Conservation (phyloP, 1,140 invertebrate species). For the Ridgeia piscesae region DNA sequence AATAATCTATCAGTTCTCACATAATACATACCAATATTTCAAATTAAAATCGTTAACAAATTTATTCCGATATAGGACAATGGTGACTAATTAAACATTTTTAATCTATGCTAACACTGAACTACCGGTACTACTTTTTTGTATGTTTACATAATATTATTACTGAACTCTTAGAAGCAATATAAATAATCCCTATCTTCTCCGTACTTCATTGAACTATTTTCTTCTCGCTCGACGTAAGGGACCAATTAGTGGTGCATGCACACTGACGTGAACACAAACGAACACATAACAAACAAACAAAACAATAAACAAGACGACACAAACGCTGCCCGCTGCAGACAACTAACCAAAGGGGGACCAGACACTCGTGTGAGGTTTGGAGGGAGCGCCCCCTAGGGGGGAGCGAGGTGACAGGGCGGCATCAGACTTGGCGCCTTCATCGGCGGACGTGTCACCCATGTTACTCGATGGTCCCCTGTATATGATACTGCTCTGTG, state of each 20-base stretch:
- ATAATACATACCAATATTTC: neutral
- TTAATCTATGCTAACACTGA: too few relatives aligned
- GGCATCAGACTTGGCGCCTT: neutral
- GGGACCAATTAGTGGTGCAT: neutral
- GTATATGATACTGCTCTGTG: constrained; percentile 18
- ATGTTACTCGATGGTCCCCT: constrained; percentile 2
- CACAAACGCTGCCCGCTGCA: neutral
- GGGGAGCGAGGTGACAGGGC: neutral
- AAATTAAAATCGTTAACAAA: neutral
- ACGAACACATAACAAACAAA: neutral
- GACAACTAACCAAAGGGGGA: constrained; percentile 21
- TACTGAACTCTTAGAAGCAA: neutral
- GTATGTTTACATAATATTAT: neutral
- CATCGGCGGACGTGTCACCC: neutral
- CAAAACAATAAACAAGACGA: neutral
- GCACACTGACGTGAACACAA: neutral
- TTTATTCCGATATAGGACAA: neutral
- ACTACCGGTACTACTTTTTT: too few relatives aligned
- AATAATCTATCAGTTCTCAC: neutral
- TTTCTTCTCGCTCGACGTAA: neutral
- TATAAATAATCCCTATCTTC: neutral
- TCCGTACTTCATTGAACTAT: neutral
- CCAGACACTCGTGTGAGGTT: constrained; percentile 6
- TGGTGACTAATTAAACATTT: too few relatives aligned
- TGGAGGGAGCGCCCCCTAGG: neutral